phyloP scores from a whole-genome alignment of 2,888 invertebrate species.

The Papilio elwesi region DNA sequence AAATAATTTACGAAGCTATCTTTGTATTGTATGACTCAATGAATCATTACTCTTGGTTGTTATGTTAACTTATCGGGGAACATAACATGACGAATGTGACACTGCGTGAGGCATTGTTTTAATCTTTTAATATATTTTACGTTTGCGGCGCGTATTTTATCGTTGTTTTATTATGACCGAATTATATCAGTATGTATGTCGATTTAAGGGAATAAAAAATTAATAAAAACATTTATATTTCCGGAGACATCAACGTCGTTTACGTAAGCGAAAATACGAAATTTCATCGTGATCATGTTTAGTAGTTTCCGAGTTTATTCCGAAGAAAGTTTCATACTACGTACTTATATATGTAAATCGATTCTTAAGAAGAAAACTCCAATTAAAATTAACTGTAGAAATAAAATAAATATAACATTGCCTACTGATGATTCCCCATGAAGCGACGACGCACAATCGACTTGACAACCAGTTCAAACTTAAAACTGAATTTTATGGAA shows the following conservation, averaged over 20 bases:
- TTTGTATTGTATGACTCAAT: neutral
- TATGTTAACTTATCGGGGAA: slow-evolving; percentile 21
- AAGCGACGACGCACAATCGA: neutral
- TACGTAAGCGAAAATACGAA: too few relatives aligned
- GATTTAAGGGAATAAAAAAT: too few relatives aligned
- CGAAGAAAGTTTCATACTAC: too few relatives aligned
- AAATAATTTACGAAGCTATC: neutral
- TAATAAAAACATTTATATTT: too few relatives aligned
- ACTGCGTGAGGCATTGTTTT: neutral
- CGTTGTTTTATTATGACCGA: neutral
- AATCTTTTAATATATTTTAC: slow-evolving; percentile 17
- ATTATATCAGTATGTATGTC: neutral
- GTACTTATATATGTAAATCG: too few relatives aligned
- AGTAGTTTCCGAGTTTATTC: too few relatives aligned
- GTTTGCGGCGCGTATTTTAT: neutral
- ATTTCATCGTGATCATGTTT: too few relatives aligned
- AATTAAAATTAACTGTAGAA: neutral
- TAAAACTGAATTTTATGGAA: neutral
- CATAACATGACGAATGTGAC: slow-evolving; percentile 27
- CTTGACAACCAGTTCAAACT: slow-evolving; percentile 5
- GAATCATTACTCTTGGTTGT: neutral
- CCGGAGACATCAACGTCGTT: too few relatives aligned
- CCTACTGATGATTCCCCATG: neutral
- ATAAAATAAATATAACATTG: neutral
- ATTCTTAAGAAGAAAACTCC: too few relatives aligned